Percentiles rank a stretch among this genome's conserved stretches.
phyloP scores from a whole-genome alignment of 2,888 invertebrate species.

The Xanthia icteritia region DNA sequence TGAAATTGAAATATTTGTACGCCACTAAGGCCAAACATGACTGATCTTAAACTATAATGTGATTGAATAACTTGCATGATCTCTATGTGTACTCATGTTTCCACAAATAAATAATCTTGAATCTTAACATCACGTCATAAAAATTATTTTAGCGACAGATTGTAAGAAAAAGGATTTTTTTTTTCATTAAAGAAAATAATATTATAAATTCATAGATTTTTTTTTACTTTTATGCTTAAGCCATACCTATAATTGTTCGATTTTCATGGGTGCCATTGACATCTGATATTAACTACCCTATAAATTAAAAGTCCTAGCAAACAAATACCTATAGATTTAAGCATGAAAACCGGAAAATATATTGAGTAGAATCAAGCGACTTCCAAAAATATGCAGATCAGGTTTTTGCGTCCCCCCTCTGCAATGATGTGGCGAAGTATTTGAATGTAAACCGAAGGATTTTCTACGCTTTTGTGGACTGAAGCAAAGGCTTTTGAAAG shows the following conservation, averaged over 20 bases:
- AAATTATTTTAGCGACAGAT: too few relatives aligned
- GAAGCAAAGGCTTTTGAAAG: constrained; percentile 48
- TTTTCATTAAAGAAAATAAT: too few relatives aligned
- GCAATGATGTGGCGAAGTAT: constrained; percentile 42
- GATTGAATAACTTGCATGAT: too few relatives aligned
- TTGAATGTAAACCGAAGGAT: constrained; percentile 57
- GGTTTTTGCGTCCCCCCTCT: constrained; percentile 9
- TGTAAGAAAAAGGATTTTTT: too few relatives aligned
- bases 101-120: too few relatives aligned
- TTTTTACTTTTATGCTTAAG: neutral
- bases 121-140: too few relatives aligned
- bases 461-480: constrained; percentile 45
- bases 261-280: too few relatives aligned
- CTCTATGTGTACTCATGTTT: too few relatives aligned
- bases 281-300: neutral
- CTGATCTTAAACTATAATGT: too few relatives aligned
- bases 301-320: neutral
- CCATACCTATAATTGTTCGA: neutral
- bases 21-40: too few relatives aligned
- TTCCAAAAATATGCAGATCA: constrained; percentile 44
- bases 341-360: neutral
- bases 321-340: neutral
- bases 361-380: neutral
- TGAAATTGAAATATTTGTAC: too few relatives aligned
- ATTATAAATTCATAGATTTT: neutral